These are phyloP conservation scores for Chloropsis cyanopogon DNA, from an alignment of 2,113 vertebrate species.

Conservation along the genomic window DNA sequence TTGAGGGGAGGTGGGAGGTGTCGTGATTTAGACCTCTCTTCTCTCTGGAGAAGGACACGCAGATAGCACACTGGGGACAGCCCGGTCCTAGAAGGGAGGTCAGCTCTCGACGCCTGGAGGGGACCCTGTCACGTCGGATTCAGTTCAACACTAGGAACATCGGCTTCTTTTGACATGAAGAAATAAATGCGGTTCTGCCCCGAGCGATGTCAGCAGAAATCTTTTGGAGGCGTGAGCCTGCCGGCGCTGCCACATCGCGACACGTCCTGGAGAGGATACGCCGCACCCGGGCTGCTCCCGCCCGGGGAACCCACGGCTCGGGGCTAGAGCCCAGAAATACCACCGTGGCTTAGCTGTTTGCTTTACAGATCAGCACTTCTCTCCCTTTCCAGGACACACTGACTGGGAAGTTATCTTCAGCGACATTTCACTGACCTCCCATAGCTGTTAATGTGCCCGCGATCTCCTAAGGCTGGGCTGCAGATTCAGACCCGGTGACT, in stretches of 20 bases:
- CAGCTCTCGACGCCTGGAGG: neutral
- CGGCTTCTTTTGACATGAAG: neutral
- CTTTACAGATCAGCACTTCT: neutral
- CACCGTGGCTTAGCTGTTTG: neutral
- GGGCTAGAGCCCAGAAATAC: neutral
- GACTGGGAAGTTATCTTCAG: neutral
- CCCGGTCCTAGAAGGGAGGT: neutral
- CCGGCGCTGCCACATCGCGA: neutral
- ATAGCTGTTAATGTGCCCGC: neutral
- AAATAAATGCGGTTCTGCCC: neutral
- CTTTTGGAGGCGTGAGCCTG: neutral
- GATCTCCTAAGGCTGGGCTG: neutral
- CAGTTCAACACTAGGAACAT: neutral
- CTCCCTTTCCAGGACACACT: neutral
- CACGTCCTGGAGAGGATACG: neutral
- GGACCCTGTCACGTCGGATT: neutral
- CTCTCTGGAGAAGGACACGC: neutral
- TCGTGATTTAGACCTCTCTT: neutral
- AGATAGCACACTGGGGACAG: neutral
- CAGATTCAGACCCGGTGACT: neutral
- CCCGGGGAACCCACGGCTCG: neutral
- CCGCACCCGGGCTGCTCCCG: neutral
- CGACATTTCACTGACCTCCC: neutral
- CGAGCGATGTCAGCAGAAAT: neutral
- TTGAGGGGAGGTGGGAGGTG: neutral